These are phyloP conservation scores for Latrodectus hesperus DNA, from an alignment of 2,888 invertebrate species.

Conservation along the genomic window DNA sequence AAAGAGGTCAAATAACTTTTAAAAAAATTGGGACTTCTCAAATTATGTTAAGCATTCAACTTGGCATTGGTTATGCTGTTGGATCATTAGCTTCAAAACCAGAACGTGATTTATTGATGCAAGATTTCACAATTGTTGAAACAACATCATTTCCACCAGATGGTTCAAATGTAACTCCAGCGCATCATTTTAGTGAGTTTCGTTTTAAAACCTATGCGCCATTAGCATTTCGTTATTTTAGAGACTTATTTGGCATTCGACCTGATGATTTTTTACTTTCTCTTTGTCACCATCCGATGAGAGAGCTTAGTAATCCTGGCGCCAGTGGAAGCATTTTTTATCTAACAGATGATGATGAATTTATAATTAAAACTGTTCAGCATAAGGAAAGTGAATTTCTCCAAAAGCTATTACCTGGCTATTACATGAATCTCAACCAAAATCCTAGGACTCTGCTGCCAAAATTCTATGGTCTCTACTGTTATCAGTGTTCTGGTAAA, in stretches of 20 bases:
- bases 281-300: slow-evolving; percentile 93
- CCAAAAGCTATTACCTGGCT: slow-evolving; percentile 97
- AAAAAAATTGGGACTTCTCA: slow-evolving; percentile 96
- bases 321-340: slow-evolving; percentile 99
- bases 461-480: slow-evolving; percentile 99
- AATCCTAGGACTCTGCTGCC: slow-evolving; percentile 98
- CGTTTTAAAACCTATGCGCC: slow-evolving; percentile 99
- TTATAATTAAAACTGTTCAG: slow-evolving; percentile 99
- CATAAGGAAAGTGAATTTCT: slow-evolving; percentile 99
- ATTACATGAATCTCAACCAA: slow-evolving; percentile 94
- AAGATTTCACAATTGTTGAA: slow-evolving; percentile 82
- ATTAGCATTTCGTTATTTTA: slow-evolving; percentile 98
- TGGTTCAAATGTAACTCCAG: slow-evolving; percentile 96
- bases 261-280: slow-evolving; percentile 99
- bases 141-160: slow-evolving; percentile 95
- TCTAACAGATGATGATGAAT: slow-evolving; percentile 97
- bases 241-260: slow-evolving; percentile 98
- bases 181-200: slow-evolving; percentile 96
- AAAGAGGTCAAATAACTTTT: slow-evolving; percentile 98
- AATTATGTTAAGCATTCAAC: slow-evolving; percentile 98
- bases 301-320: slow-evolving; percentile 98
- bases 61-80: slow-evolving; percentile 89
- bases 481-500: slow-evolving; percentile 99
- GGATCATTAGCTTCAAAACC: slow-evolving; percentile 98
- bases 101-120: slow-evolving; percentile 97